These are phyloP conservation scores for Cyphotilapia sp. DNA, from an alignment of 2,113 vertebrate genomes.

Conservation along the genomic window DNA sequence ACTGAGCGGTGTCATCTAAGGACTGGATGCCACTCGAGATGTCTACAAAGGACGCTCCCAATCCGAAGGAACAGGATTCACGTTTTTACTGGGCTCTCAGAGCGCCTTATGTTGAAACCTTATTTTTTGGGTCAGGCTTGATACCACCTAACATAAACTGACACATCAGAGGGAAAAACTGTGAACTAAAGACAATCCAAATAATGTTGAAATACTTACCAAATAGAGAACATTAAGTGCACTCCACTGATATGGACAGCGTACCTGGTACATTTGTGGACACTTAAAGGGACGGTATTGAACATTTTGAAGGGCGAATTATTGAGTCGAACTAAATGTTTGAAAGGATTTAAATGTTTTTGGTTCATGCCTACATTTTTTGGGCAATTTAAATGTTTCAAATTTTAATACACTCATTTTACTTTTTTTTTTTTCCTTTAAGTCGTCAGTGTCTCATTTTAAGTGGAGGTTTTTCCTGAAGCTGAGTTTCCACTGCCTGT, in stretches of 20 bases:
- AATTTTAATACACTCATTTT: background rate
- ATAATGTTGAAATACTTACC: background rate
- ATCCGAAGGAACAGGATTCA: background rate
- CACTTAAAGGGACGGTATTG: background rate
- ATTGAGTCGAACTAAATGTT: background rate
- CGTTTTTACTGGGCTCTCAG: background rate
- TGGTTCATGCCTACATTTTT: background rate
- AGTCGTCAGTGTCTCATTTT: background rate
- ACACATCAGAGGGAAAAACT: background rate
- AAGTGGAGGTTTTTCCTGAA: background rate
- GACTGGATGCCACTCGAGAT: background rate
- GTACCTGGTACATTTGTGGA: background rate
- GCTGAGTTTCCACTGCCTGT: background rate
- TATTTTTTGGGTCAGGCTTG: background rate
- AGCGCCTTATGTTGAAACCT: accelerated
- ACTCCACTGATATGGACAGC: accelerated
- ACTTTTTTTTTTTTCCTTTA: background rate
- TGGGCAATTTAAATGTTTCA: background rate
- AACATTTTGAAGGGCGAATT: background rate
- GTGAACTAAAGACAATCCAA: background rate
- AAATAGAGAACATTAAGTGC: background rate
- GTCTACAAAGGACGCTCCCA: background rate
- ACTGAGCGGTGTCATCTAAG: background rate
- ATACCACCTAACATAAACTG: background rate
- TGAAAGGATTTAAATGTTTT: background rate